phyloP scores from a whole-genome alignment of 2,888 invertebrate genomes.

The Acleris emargana region DNA sequence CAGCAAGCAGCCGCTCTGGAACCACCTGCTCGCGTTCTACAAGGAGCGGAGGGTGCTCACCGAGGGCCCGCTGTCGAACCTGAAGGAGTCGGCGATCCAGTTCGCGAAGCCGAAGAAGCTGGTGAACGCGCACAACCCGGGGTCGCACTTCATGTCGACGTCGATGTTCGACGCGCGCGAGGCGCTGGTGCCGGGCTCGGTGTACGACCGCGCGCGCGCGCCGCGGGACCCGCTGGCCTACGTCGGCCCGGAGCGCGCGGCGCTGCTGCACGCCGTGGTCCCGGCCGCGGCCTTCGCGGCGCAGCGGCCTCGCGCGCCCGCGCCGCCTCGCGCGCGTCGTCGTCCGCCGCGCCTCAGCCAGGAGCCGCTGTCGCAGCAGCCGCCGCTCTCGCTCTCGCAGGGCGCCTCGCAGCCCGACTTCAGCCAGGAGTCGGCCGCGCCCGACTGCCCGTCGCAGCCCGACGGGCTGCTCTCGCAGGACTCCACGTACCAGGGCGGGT shows the following conservation, averaged over 20 bases:
- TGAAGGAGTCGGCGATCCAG: constrained; percentile 98
- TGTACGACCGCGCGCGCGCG: constrained; percentile 93
- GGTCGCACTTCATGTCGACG: constrained; percentile 98
- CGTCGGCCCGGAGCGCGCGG: constrained; percentile 93
- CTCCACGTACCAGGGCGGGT: constrained; percentile 91
- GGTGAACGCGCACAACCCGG: constrained; percentile 96
- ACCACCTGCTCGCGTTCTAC: constrained; percentile 97
- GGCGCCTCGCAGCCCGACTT: constrained; percentile 89
- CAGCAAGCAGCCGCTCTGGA: constrained; percentile 99
- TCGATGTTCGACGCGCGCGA: constrained; percentile 98
- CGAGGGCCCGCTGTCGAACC: constrained; percentile 98
- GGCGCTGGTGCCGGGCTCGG: constrained; percentile 96
- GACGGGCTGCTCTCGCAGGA: constrained; percentile 97
- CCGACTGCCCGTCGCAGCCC: constrained; percentile 96
- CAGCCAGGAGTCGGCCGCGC: constrained; percentile 92
- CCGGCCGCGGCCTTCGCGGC: constrained; percentile 97
- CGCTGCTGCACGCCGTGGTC: constrained; percentile 91
- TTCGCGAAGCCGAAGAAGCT: constrained; percentile 98
- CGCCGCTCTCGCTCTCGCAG: constrained; percentile 88
- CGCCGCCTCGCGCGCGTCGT: constrained; percentile 87
- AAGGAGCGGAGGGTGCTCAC: constrained; percentile 98
- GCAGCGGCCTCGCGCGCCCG: constrained; percentile 87
- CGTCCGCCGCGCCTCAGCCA: constrained; percentile 83
- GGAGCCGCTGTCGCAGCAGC: constrained; percentile 89
- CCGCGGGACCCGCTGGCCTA: constrained; percentile 96